Conservation (phyloP, 2,113 vertebrate genomes). For the Passerina amoena region DNA sequence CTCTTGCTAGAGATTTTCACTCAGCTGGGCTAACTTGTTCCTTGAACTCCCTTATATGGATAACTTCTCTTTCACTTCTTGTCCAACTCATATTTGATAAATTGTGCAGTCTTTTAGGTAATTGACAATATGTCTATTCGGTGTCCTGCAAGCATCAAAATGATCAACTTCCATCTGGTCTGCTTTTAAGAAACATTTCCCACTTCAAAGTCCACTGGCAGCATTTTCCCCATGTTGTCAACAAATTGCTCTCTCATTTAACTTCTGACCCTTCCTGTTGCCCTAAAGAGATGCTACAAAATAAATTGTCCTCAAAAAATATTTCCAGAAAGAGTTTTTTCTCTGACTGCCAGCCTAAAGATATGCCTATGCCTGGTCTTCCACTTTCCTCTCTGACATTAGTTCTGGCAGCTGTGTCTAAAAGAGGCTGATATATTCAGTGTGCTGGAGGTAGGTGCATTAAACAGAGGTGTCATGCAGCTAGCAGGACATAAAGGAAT, state of each 20-base stretch:
- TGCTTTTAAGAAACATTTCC: conserved; percentile 16
- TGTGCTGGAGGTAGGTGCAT: not conserved
- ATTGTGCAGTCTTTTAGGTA: not conserved
- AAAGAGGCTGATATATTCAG: not conserved
- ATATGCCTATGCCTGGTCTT: not conserved
- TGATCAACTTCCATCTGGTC: not conserved
- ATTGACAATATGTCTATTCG: conserved; percentile 15
- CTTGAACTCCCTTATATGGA: not conserved
- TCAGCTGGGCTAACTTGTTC: not conserved
- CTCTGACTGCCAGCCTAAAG: not conserved
- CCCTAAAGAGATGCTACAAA: not conserved
- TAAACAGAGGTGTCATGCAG: not conserved
- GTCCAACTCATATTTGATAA: not conserved
- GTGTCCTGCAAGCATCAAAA: conserved; percentile 5
- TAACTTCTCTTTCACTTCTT: not conserved
- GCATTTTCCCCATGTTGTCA: not conserved
- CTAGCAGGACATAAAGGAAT: not conserved
- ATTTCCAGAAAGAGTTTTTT: not conserved
- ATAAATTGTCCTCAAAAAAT: not conserved
- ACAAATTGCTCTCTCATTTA: conserved; percentile 1
- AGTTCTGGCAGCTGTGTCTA: not conserved
- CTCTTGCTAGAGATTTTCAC: not conserved
- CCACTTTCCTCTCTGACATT: not conserved
- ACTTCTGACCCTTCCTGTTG: not conserved
- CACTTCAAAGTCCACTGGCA: not conserved